These are phyloP conservation scores for Cyclophora punctaria DNA, from an alignment of 2,888 invertebrate species.

Conservation along the genomic window DNA sequence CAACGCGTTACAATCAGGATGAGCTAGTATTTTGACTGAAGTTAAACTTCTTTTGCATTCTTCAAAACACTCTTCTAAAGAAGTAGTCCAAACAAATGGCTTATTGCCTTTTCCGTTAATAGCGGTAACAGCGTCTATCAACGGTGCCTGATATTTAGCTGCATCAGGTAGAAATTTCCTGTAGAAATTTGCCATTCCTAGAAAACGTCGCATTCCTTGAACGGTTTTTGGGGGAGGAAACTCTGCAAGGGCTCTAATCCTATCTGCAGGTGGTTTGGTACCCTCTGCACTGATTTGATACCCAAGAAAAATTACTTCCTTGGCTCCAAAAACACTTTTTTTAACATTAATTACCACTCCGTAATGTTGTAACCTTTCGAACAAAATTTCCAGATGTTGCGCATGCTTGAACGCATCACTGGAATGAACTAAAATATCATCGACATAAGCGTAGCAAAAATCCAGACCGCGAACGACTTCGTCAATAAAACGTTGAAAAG, in stretches of 20 bases:
- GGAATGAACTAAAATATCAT: conserved; percentile 26
- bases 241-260: background rate
- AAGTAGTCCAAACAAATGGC: background rate
- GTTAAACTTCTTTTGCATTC: background rate
- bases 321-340: conserved; percentile 6
- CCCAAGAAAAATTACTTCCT: conserved; percentile 1
- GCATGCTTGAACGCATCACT: conserved; percentile 13
- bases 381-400: conserved; percentile 5
- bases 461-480: conserved; percentile 26
- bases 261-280: background rate
- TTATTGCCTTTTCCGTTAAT: background rate
- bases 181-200: conserved; percentile 10
- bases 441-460: conserved; percentile 33
- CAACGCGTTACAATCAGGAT: background rate
- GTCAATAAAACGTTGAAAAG: conserved; percentile 35
- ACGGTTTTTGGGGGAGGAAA: conserved; percentile 1
- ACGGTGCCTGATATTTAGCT: conserved; percentile 3
- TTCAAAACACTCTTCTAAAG: background rate
- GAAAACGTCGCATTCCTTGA: conserved; percentile 3
- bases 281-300: conserved; percentile 1
- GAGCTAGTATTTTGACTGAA: background rate
- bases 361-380: conserved; percentile 7
- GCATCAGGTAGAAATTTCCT: conserved; percentile 6
- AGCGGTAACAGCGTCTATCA: background rate
- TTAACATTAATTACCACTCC: conserved; percentile 9